Evolutionary conservation across 2,888 invertebrate species (phyloP).

Genomic region (Strigamia crassipes): DNA sequence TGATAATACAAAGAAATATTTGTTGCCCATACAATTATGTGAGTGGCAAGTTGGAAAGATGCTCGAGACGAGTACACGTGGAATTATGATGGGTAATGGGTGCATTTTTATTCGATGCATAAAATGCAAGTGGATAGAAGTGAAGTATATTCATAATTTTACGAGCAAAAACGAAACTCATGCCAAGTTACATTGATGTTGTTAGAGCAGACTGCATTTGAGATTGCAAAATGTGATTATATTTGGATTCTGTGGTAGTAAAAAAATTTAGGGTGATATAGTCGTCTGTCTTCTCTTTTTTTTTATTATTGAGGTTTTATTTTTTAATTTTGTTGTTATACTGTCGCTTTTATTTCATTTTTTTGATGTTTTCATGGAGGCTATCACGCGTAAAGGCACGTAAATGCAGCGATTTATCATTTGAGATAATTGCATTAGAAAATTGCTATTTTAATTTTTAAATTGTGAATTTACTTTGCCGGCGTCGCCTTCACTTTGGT

Average conservation of each 20-base stretch:
- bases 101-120: constrained; percentile 14
- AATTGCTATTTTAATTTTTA: not conserved
- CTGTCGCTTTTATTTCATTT: not conserved
- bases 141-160: constrained; percentile 21
- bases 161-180: constrained; percentile 6
- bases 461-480: not conserved
- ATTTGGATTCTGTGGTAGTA: not conserved
- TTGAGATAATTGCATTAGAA: not conserved
- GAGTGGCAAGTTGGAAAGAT: constrained; percentile 6
- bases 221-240: constrained; percentile 6
- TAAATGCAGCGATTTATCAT: too few relatives aligned
- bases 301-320: not conserved
- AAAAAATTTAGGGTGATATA: not conserved
- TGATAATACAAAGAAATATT: constrained; percentile 21
- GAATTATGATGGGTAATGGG: not conserved
- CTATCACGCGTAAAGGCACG: too few relatives aligned
- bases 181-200: constrained; percentile 4
- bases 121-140: constrained; percentile 11
- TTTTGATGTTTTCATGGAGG: not conserved
- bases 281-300: not conserved
- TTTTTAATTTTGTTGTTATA: not conserved
- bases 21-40: constrained; percentile 21
- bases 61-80: constrained; percentile 3
- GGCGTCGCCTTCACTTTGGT: too few relatives aligned
- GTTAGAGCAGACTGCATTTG: not conserved